Base-by-base conservation (phyloP, 2,888 invertebrate species). In the Ochropleura leucogaster region DNA sequence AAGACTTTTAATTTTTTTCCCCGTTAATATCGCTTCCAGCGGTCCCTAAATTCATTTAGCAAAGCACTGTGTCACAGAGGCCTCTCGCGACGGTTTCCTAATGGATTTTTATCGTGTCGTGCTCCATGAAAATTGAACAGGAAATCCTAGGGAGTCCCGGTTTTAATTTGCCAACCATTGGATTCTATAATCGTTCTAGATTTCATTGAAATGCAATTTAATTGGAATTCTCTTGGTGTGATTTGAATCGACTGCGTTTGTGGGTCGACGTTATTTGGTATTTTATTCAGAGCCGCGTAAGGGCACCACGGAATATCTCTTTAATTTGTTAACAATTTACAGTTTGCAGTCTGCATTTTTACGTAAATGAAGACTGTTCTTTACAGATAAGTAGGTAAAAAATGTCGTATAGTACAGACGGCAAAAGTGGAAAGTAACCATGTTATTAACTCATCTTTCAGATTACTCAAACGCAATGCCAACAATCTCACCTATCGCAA, bases 171-270 rank as follows among this genome's bases (percentile, higher is more conserved):
- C 93, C 93, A 90, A 93, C 93, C 92, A 93, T 92, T 90, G 92
- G 91, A 94, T 94, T 95, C 93, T 94, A 94, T 95, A 95, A 95
- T 94, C 93, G 93, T 90, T 90, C 92, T 94, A 94, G 95, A 95
- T 95, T 95, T 94, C 93, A 93, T 93, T 94, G 93, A 94, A 91
- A 95, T 94, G 94, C 94, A 93, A 93, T 95, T 95, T 94, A 95
- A 95, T 94, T 94, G 94, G 92, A 95, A 94, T 95, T 93, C 94
- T 88, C 89, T 89, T 87, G 88, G 89, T 81, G 82, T 83, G 86
- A 92, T 92, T 92, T 90, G 90, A 92, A 92, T 92, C 90, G 93
- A 92, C 91, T 90, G 89, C 90, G 90, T 90, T 86, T 89, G 87
- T 91, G 89, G 89, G 88, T 89, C 89, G 88, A 82, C 86, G 77